These are phyloP conservation scores for Perca flavescens DNA, from an alignment of 2,113 vertebrate species.

Conservation along the genomic window DNA sequence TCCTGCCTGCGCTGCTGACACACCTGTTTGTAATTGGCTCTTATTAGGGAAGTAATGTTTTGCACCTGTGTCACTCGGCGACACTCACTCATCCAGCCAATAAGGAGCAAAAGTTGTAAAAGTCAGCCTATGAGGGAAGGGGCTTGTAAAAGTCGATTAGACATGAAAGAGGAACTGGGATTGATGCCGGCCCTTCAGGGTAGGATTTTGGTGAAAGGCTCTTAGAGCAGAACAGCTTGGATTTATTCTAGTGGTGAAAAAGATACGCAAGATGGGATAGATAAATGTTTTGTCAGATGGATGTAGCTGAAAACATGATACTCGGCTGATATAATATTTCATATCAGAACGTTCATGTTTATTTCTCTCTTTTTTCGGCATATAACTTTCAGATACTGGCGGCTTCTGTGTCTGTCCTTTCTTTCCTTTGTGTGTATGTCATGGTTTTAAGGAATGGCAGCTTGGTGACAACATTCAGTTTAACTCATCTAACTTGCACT, in stretches of 20 bases:
- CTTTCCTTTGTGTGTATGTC: background rate
- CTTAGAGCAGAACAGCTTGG: conserved; percentile 59
- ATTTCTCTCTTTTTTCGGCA: conserved; percentile 28
- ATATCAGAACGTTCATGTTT: conserved; percentile 49
- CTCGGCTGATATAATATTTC: conserved; percentile 45
- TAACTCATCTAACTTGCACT: conserved; percentile 12
- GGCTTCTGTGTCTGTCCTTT: background rate
- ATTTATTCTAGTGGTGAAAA: conserved; percentile 62
- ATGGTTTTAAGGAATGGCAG: background rate
- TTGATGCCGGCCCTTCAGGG: conserved; percentile 58
- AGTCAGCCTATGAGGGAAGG: conserved; percentile 54
- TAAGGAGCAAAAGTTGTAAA: conserved; percentile 51
- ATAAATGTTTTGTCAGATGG: conserved; percentile 69
- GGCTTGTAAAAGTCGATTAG: conserved; percentile 75
- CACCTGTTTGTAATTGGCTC: conserved; percentile 77
- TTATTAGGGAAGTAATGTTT: conserved; percentile 66
- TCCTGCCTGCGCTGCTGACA: conserved; percentile 17
- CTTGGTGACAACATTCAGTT: conserved; percentile 28
- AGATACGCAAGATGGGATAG: conserved; percentile 62
- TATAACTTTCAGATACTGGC: background rate
- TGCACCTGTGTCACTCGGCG: conserved; percentile 67
- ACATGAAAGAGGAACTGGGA: conserved; percentile 73
- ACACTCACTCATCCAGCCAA: conserved; percentile 58
- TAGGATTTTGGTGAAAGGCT: conserved; percentile 55
- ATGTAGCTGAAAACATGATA: conserved; percentile 51